Evolutionary conservation across 1,140 invertebrate genomes (phyloP), one percentile per base, ranked within the genome.

Genomic region (Drosophila ambigua): DNA sequence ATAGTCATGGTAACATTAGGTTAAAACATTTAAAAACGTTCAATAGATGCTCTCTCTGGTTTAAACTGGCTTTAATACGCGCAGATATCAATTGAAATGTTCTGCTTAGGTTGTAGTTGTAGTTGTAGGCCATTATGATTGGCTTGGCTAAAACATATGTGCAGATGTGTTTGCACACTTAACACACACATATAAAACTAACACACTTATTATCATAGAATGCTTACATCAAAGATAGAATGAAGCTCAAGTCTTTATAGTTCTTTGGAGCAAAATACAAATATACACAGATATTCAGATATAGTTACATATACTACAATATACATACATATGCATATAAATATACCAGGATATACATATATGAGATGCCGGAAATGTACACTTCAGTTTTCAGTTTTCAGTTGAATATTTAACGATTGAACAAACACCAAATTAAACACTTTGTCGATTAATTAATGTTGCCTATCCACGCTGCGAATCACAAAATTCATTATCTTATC

Each of bases 191-290:
- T 53, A 67, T 61, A 72, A 77, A 74, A 68, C 66, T 75, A 75
- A 75, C 54, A 74, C 64, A 82, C 72, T 72, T 65, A 79, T 83
- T 79, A 78, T 82, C 61, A 62, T 80, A 82, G 62, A 81, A 78
- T 82, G 83, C 82, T 85, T 87, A 87, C 66, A 87, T 87, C 78
- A 64, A 87, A 73, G 63, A 88, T 72, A 87, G 82, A 87, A 88
- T 87, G 82, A 87, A 87, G 82, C 82, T 88, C 83, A 87, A 87
- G 82, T 87, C 82, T 87, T 88, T 87, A 87, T 88, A 87, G 82
- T 82, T 82, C 61, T 85, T 49, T 57, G 73, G 82, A 39, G 79
- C 87, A 39, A 13, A 39, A 13, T 39, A 80, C 83, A 82, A 82
- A 88, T 87, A 68, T 77, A 83, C 73, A 79, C 62, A 58, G 52